Evolutionary conservation across 2,888 invertebrate species (phyloP).

Genomic region (Octodonta nipae): DNA sequence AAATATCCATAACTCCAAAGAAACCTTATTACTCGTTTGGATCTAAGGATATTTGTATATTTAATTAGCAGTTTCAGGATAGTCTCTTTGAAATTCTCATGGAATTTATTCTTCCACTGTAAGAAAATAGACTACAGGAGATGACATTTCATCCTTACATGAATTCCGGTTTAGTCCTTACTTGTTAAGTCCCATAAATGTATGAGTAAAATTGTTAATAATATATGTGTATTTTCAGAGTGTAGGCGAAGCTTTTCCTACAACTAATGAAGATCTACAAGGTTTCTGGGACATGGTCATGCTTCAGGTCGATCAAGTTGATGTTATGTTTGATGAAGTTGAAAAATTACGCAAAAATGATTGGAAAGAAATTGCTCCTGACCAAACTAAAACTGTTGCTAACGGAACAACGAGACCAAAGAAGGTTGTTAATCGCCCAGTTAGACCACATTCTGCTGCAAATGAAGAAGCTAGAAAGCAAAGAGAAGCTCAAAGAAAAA

Average conservation of each 20-base stretch:
- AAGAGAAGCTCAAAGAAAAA: conserved; percentile 41
- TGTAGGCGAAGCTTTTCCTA: conserved; percentile 71
- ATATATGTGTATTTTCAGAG: too few relatives aligned
- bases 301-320: conserved; percentile 77
- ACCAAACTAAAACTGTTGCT: neutral
- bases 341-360: conserved; percentile 47
- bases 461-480: conserved; percentile 4
- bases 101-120: too few relatives aligned
- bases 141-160: too few relatives aligned
- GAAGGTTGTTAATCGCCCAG: conserved; percentile 6
- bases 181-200: too few relatives aligned
- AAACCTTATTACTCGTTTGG: too few relatives aligned
- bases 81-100: too few relatives aligned
- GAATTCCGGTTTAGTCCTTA: too few relatives aligned
- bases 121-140: too few relatives aligned
- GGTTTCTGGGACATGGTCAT: conserved; percentile 98
- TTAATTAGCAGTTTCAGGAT: too few relatives aligned
- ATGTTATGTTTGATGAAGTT: conserved; percentile 61
- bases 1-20: too few relatives aligned
- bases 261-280: conserved; percentile 77
- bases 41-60: too few relatives aligned
- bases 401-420: conserved; percentile 12
- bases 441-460: neutral
- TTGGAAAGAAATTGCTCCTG: conserved; percentile 43
- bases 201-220: too few relatives aligned